Evolutionary conservation across 2,113 vertebrate species (phyloP), one percentile per base, ranked within the genome.

Genomic region (Rhinolophus sinicus): DNA sequence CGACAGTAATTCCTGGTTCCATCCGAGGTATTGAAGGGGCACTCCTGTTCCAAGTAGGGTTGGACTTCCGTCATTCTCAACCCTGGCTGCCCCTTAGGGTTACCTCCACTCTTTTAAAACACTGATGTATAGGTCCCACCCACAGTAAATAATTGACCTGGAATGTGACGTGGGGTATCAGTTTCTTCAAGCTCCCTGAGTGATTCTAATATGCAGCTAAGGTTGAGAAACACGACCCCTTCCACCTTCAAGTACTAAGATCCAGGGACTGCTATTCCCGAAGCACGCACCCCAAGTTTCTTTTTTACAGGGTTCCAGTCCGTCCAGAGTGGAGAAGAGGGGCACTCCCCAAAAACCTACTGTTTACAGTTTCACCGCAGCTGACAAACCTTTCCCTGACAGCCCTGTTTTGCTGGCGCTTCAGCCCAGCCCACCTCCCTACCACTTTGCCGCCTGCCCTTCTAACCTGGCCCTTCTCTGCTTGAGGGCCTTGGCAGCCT

Each of bases 391-490:
- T 69, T 35, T 28, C 78, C 33, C 35, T 14, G 26, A n/a, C 50
- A 28, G 33, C 13, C 26, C 30, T 28, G 28, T 14, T 64, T 1
- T 16, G 62, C 26, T 21, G 44, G 73, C 33, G 58, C 83, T 83
- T 15, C 65, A 44, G 38, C 64, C 54, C 80, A 50, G 28, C 64
- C 67, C 78, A 50, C 50, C 83, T 76, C 78, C 93, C 78, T 70
- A 8, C 47, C 70, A n/a, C 47, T 73, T 18, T 85, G 35, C 62
- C 0, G 7, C 62, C 92, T 62, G 81, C 52, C 88, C 83, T 78
- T 81, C 72, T 85, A 95, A 94, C 82, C 94, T 93, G 93, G 52
- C 38, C 65, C 90, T 65, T 60, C 91, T 95, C 92, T 62, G 90
- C 96, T 90, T 35, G 15, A 15, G 60, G 58, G 85, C 89, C 35